Percentiles rank a stretch among this genome's conserved stretches.
Evolutionary conservation across 2,113 vertebrate species (phyloP).

Genomic region (Takifugu bimaculatus): DNA sequence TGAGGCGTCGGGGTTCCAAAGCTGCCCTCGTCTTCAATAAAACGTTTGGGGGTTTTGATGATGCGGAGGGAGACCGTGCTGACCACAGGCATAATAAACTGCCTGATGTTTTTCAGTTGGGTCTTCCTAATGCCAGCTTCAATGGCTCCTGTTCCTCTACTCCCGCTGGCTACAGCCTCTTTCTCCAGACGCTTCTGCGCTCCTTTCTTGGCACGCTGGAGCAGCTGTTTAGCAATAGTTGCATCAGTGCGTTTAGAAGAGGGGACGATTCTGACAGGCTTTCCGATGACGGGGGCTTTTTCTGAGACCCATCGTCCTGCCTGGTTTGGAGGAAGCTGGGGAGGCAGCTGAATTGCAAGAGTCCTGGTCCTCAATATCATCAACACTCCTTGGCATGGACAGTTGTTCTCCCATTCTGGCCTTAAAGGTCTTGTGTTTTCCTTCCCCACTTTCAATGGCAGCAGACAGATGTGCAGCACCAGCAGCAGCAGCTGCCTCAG

Average conservation of each 20-base stretch:
- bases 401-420: constrained; percentile 76
- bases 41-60: constrained; percentile 96
- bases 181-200: constrained; percentile 87
- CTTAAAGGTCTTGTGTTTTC: constrained; percentile 84
- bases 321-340: constrained; percentile 74
- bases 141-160: constrained; percentile 34
- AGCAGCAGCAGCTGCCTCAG: constrained; percentile 73
- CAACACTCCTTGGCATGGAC: constrained; percentile 45
- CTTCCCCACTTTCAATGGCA: constrained; percentile 69
- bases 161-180: constrained; percentile 72
- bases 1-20: constrained; percentile 79
- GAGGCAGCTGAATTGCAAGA: constrained; percentile 64
- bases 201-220: constrained; percentile 95
- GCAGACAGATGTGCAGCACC: constrained; percentile 68
- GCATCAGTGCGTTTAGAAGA: constrained; percentile 93
- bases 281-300: constrained; percentile 95
- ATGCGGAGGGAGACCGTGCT: constrained; percentile 94
- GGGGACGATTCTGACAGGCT: constrained; percentile 92
- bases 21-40: constrained; percentile 94
- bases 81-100: constrained; percentile 98
- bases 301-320: constrained; percentile 76
- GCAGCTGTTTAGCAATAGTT: constrained; percentile 91
- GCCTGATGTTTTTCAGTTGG: constrained; percentile 94
- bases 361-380: constrained; percentile 52
- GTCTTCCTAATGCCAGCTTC: constrained; percentile 86